Base-by-base conservation (phyloP, 1,140 invertebrate genomes). In the Macrobrachium rosenbergii region DNA sequence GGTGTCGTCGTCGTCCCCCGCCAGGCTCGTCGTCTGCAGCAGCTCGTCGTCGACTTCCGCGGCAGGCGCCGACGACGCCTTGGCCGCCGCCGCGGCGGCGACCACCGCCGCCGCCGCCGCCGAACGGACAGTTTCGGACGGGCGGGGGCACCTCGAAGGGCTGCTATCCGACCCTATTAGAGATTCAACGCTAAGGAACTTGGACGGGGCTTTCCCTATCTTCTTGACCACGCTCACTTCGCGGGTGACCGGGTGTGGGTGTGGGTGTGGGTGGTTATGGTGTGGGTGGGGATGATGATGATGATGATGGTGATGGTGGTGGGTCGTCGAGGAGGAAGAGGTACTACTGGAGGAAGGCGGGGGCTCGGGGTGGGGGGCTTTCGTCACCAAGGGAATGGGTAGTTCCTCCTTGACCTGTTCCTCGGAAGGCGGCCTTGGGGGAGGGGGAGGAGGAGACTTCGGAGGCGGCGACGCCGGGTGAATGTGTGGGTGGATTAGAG, bases 401-500 rank as follows among this genome's bases (percentile, higher is more conserved):
- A 86, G 82, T 67, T 89, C 88, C 23, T 87, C 82, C 14, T 82
- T 93, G 85, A 2, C 93, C 92, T 90, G 88, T 76, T 72, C 64
- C 92, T 63, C 89, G 90, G 86, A 63, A 90, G 90, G 90, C 90
- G 89, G 62, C 45, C 88, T 45, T 14, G 89, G 64, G 78, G 87
- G 84, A 52, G 87, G 63, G 5, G 28, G 28, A 37, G 28, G 28
- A 37, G 28, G 28, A 3, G 82, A n/a, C 43, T 89, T 67, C 52
- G 90, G 80, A 17, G 86, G 73, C 69, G 87, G 86, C 23, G 90
- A 81, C 37, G 82, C 64, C 12, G 89, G 89, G 60, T 77, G 91
- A 37, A 76, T 89, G 52, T 83, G 19, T 90, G 77, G 45, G 89
- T 89, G 59, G 87, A 90, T 58, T 82, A 88, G 45, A 63, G 62